Percentiles rank a stretch among this genome's conserved stretches.
Conservation (phyloP, 1,140 invertebrate genomes). For the Zaprionus nigranus region DNA sequence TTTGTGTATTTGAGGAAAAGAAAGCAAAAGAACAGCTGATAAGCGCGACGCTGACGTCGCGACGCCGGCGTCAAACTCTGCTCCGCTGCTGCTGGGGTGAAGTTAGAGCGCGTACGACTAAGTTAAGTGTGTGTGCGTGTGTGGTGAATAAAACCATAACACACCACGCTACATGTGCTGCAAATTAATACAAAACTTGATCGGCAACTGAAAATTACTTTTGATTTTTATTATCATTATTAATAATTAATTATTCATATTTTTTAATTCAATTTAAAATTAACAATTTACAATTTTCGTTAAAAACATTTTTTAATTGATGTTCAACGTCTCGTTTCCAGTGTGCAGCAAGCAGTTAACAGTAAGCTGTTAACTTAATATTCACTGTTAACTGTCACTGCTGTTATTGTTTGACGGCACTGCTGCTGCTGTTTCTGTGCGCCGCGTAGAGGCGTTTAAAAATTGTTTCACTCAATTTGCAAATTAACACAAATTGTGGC, state of each 20-base stretch:
- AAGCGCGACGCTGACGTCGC: conserved; percentile 9
- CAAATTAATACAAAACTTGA: not conserved
- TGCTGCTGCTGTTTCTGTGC: conserved; percentile 38
- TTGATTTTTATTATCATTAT: not conserved
- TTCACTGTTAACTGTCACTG: not conserved
- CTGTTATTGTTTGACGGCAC: not conserved
- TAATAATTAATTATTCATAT: not conserved
- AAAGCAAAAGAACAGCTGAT: conserved; percentile 51
- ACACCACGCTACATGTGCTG: not conserved
- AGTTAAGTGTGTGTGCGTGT: no score
- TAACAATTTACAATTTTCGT: not conserved
- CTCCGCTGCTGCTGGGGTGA: conserved; percentile 12
- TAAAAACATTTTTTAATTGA: not conserved
- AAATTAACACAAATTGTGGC: conserved; percentile 42
- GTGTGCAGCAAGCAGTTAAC: conserved; percentile 25
- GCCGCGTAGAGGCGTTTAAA: conserved; percentile 52
- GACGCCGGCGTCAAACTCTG: not conserved
- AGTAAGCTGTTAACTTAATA: conserved; percentile 31
- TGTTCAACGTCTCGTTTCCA: not conserved
- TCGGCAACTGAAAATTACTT: not conserved
- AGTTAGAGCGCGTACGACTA: not conserved
- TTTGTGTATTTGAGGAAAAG: conserved; percentile 42
- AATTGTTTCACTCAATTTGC: conserved; percentile 52
- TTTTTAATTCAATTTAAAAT: not conserved
- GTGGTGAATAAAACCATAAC: not conserved